Percentiles rank a stretch among this genome's conserved stretches.
These are phyloP conservation scores for Rattus rattus DNA, from an alignment of 2,113 vertebrate genomes.

Conservation along the genomic window DNA sequence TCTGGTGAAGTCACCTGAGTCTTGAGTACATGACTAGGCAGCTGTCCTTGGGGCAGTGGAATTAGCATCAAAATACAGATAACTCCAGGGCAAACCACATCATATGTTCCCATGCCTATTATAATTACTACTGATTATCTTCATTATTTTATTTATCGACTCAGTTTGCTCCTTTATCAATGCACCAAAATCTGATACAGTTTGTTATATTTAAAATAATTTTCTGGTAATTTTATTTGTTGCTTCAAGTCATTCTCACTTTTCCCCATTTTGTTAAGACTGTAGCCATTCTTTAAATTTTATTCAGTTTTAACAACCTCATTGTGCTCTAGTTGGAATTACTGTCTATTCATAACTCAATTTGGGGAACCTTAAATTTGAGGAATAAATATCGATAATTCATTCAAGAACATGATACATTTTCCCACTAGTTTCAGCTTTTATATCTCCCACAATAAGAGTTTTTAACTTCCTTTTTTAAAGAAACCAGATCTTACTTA, in stretches of 20 bases:
- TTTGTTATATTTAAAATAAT: not conserved
- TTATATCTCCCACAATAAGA: not conserved
- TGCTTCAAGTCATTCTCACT: not conserved
- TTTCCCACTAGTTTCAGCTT: constrained; percentile 13
- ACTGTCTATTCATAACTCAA: not conserved
- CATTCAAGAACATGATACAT: not conserved
- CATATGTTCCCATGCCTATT: not conserved
- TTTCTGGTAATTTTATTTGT: not conserved
- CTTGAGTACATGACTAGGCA: too few relatives aligned
- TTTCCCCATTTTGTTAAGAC: constrained; percentile 24
- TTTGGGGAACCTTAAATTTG: not conserved
- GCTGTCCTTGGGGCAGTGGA: too few relatives aligned
- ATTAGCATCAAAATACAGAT: too few relatives aligned
- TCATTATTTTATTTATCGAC: not conserved
- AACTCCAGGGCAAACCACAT: too few relatives aligned
- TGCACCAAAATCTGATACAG: not conserved
- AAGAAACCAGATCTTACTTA: not conserved
- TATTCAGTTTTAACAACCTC: not conserved
- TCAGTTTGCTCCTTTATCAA: not conserved
- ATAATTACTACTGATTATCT: not conserved
- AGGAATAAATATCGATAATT: not conserved
- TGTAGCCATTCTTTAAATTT: not conserved
- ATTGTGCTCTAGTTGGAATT: not conserved
- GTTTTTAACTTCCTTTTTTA: not conserved
- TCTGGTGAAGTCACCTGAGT: too few relatives aligned